Evolutionary conservation across 2,113 vertebrate species (phyloP), one percentile per base, ranked within the genome.

Genomic region (Scatophagus argus): DNA sequence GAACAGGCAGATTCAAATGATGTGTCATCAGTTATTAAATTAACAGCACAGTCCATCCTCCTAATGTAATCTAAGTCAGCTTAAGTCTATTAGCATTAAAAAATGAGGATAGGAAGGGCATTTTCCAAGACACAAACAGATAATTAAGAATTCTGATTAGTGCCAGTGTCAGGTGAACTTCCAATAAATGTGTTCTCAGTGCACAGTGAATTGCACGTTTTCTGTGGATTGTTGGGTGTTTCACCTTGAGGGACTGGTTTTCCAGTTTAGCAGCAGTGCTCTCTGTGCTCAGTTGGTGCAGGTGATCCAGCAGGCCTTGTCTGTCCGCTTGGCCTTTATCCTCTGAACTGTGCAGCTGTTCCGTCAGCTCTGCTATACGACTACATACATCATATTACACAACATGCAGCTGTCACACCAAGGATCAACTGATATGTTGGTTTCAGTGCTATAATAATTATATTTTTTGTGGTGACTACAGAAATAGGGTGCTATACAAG

Each of bases 211-310:
- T 8, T 38, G 3, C 14, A 39, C n/a, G 31, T 16, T 39, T 27
- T 51, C 27, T 63, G 58, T 47, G n/a, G 51, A 25, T 25, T 31
- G 25, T 2, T 47, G 16, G 54, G 7, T 12, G 59, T 21, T 59
- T 38, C 44, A 98, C 97, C 96, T 96, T 97, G 0, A 98, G 94
- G 59, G 85, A 94, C 80, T 98, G 96, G 2, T 97, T 97, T 73
- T 98, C 96, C 52, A 96, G 84, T 58, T 94, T 96, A 58, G 93
- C 88, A 5, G 92, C 39, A 0, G 91, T 89, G 61, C 82, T 94
- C 32, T 98, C 96, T 1, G 94, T 79, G 17, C 85, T 94, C 79
- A 96, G 85, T 34, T 56, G 93, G 58, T 96, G 96, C 9, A 98
- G 67, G 65, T 91, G 94, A 36, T 95, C 93, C 32, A 95, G 23